phyloP scores from a whole-genome alignment of 2,797 vertebrate species.

The Craterocephalus amniculus region DNA sequence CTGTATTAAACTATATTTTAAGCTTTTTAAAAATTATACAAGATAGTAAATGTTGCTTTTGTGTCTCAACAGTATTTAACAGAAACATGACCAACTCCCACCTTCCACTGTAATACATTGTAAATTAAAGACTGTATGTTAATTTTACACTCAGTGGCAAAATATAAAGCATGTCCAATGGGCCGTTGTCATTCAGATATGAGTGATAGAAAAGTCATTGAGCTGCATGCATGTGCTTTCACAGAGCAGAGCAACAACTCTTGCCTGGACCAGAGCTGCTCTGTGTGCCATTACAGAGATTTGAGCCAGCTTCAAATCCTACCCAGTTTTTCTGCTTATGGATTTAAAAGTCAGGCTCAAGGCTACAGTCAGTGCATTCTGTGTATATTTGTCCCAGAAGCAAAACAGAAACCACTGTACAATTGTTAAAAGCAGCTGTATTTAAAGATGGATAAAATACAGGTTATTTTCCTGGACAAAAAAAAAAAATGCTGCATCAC shows the following conservation, averaged over 20 bases:
- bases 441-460: background rate
- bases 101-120: background rate
- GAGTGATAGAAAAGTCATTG: slow-evolving; percentile 10
- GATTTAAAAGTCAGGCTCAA: slow-evolving; percentile 33
- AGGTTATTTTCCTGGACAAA: background rate
- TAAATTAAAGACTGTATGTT: background rate
- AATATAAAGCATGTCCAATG: slow-evolving; percentile 10
- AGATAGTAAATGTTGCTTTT: background rate
- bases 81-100: background rate
- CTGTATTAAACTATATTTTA: background rate
- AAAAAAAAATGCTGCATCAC: background rate
- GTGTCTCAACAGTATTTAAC: background rate
- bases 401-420: slow-evolving; percentile 14
- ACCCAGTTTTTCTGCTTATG: slow-evolving; percentile 44
- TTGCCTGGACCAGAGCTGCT: slow-evolving; percentile 19
- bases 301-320: slow-evolving; percentile 33
- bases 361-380: slow-evolving; percentile 33
- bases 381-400: slow-evolving; percentile 44
- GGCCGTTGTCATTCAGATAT: slow-evolving; percentile 12
- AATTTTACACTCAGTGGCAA: slow-evolving; percentile 27
- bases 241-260: slow-evolving; percentile 14
- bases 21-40: background rate
- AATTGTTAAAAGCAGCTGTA: slow-evolving; percentile 7
- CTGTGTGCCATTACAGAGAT: slow-evolving; percentile 16
- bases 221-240: slow-evolving; percentile 8